Base-by-base conservation (phyloP, 2,113 vertebrate species). In the Tyto alba region DNA sequence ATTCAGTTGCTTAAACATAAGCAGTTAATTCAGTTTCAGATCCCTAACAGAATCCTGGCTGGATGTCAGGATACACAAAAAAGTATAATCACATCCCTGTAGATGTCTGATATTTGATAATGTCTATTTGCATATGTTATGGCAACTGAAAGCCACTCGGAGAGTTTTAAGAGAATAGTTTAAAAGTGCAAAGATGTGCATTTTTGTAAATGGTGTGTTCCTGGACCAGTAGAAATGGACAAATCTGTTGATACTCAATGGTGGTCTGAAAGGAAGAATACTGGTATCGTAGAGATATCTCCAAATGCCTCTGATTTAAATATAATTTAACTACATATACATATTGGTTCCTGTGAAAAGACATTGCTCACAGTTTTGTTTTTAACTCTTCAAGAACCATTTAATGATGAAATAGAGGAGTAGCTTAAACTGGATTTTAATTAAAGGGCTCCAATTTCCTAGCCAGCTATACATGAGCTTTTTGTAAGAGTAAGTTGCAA, bases 401-500 rank as follows among this genome's bases (percentile, higher is more conserved):
- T 79, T 66, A 57, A 40, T 40, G 25, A 50, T 41, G 7, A 83
- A 88, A 57, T 3, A 62, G 16, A 52, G 23, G 3, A 78, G 16
- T 10, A 78, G 12, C 3, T 23, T 48, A 47, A 89, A 81, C 16
- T 57, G 16, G 20, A 74, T 78, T 55, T 60, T 72, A 62, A 56
- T 56, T 25, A 67, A 60, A 85, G 14, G 18, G 27, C 18, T 85
- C 43, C 2, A 2, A 11, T 67, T 81, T 88, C 22, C 80, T 41
- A 66, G 9, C 12, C 17, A 45, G 1, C 13, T 88, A 27, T 21
- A 71, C 16, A 27, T 0, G 0, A 89, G 13, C 5, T 53, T 57
- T 13, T 38, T 56, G 8, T 41, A 72, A 72, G 6, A 68, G 2
- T 29, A 55, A 41, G 7, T n/a, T 62, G 10, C 23, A 69, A 84